Percentiles rank a stretch among this genome's conserved stretches.
phyloP scores from a whole-genome alignment of 2,113 vertebrate genomes.

The Macrotis lagotis region DNA sequence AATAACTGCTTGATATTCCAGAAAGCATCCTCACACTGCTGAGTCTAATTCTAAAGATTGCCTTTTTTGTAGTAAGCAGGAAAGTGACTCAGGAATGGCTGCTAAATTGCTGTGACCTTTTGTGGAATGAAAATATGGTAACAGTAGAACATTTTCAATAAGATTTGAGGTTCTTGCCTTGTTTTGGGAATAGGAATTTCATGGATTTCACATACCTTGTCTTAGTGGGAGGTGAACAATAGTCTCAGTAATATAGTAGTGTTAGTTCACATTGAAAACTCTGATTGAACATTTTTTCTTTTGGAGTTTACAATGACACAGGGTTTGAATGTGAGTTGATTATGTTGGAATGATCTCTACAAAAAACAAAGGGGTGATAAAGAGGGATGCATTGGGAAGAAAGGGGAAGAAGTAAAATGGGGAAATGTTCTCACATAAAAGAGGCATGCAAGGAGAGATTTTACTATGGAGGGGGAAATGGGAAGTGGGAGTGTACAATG shows the following conservation, averaged over 20 bases:
- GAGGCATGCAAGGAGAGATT: neutral
- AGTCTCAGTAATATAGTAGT: neutral
- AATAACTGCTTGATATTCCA: neutral
- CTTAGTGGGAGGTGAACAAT: neutral
- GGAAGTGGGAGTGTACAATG: neutral
- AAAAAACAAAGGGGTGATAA: neutral
- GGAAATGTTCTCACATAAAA: neutral
- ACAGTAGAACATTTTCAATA: neutral
- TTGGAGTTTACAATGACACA: neutral
- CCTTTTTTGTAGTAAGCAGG: neutral
- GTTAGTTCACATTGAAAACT: neutral
- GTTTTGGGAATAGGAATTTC: neutral
- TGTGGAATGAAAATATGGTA: slow-evolving; percentile 12
- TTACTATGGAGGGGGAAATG: neutral
- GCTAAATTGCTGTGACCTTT: neutral
- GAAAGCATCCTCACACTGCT: neutral
- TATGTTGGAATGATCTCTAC: neutral
- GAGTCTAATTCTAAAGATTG: neutral
- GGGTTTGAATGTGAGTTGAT: neutral
- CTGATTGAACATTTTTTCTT: neutral
- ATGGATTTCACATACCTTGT: neutral
- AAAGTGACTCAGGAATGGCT: neutral
- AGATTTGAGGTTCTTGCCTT: slow-evolving; percentile 9
- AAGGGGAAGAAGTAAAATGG: neutral
- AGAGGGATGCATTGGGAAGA: neutral